Conservation (phyloP, 2,888 invertebrate species). For the Stomorhina lunata region DNA sequence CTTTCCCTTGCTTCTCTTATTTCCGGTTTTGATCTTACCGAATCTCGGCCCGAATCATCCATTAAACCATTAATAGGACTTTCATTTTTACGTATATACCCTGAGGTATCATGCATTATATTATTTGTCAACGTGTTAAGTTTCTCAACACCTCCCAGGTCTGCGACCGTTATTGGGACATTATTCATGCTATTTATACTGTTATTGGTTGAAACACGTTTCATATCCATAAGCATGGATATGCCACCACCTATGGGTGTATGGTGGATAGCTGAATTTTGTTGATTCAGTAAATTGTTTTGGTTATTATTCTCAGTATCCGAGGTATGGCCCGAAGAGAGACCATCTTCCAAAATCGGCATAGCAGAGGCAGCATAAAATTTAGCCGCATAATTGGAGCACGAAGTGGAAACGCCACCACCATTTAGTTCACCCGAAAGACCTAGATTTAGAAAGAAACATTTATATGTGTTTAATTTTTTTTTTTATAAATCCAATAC, state of each 20-base stretch:
- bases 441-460: slow-evolving; percentile 73
- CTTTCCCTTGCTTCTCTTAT: slow-evolving; percentile 66
- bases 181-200: slow-evolving; percentile 76
- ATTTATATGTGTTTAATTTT: neutral
- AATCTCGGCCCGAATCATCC: slow-evolving; percentile 69
- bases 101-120: slow-evolving; percentile 62
- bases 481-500: slow-evolving; percentile 83
- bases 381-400: slow-evolving; percentile 82
- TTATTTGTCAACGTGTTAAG: slow-evolving; percentile 64
- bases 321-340: slow-evolving; percentile 95
- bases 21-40: slow-evolving; percentile 60
- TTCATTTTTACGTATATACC: slow-evolving; percentile 68
- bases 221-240: slow-evolving; percentile 79
- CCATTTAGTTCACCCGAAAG: slow-evolving; percentile 81
- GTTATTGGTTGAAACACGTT: slow-evolving; percentile 76
- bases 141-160: slow-evolving; percentile 67
- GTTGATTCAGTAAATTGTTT: slow-evolving; percentile 68
- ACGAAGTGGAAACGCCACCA: slow-evolving; percentile 82
- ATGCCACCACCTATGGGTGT: slow-evolving; percentile 72
- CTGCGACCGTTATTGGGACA: slow-evolving; percentile 69
- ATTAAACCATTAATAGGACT: slow-evolving; percentile 74
- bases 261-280: slow-evolving; percentile 68
- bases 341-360: slow-evolving; percentile 96
- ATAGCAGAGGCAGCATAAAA: slow-evolving; percentile 87
- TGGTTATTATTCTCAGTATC: slow-evolving; percentile 94